phyloP scores from a whole-genome alignment of 2,888 invertebrate species.

The Sericinus montela region DNA sequence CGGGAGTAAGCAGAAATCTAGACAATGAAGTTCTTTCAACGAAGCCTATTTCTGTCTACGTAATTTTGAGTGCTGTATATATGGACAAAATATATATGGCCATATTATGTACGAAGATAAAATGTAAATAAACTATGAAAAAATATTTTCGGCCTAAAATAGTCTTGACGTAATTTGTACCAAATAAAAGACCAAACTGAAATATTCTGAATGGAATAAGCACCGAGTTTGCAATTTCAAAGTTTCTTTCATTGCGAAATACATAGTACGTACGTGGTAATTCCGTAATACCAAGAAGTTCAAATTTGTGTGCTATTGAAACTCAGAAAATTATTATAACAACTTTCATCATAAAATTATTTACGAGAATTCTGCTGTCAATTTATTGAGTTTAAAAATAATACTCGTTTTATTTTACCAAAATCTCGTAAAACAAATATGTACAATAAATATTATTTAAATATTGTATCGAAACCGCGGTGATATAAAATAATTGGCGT shows the following conservation, averaged over 20 bases:
- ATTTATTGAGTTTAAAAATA: conserved; percentile 4
- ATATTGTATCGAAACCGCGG: conserved; percentile 44
- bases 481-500: conserved; percentile 48
- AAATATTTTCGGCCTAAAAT: no score
- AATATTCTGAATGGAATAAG: conserved; percentile 2
- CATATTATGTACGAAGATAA: no score
- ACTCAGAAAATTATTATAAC: conserved; percentile 12
- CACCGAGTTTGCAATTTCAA: conserved; percentile 4
- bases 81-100: no score
- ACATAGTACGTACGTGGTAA: conserved; percentile 6
- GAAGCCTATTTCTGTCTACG: no score
- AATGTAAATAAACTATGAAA: no score
- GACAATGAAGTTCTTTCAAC: no score
- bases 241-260: conserved; percentile 1
- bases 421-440: not conserved
- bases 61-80: no score
- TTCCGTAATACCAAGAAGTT: conserved; percentile 16
- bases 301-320: conserved; percentile 15
- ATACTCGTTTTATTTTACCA: not conserved
- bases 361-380: conserved; percentile 4
- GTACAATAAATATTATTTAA: conserved; percentile 34
- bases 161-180: not conserved
- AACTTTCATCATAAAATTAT: conserved; percentile 14
- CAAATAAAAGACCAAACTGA: not conserved
- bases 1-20: no score